phyloP scores from a whole-genome alignment of 2,888 invertebrate species.

The Tenthredo livida region DNA sequence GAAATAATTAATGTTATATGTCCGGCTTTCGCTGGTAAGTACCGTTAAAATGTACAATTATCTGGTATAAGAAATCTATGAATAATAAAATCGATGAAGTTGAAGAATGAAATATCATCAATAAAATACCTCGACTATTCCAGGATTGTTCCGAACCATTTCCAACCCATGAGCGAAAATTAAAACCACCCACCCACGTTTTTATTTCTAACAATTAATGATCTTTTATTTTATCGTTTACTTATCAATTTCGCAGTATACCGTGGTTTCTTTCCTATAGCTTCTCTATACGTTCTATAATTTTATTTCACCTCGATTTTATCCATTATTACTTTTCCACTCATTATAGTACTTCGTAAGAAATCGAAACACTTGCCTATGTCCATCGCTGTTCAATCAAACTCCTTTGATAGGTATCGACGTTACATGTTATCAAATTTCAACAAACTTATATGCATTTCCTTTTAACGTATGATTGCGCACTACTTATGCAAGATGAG shows the following conservation, averaged over 20 bases:
- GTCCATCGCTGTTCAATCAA: background rate
- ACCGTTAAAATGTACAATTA: background rate
- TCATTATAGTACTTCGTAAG: background rate
- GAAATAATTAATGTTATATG: background rate
- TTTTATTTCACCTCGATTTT: background rate
- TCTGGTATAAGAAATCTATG: background rate
- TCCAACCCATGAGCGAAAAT: too few species aligned
- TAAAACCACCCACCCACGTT: background rate
- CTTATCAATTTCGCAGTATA: background rate
- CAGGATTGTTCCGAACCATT: background rate
- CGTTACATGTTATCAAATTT: background rate
- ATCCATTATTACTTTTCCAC: background rate
- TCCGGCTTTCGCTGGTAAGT: background rate
- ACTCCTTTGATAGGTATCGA: background rate
- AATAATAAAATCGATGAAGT: background rate
- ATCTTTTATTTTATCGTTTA: background rate
- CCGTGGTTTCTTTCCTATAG: background rate
- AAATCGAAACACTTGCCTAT: background rate
- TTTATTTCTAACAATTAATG: background rate
- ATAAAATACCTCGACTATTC: background rate
- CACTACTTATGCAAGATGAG: background rate
- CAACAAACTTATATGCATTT: background rate
- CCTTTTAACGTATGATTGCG: background rate
- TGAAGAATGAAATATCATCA: background rate
- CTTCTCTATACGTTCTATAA: background rate